Conservation (phyloP, 2,797 vertebrate genomes). For the Acanthopagrus latus region DNA sequence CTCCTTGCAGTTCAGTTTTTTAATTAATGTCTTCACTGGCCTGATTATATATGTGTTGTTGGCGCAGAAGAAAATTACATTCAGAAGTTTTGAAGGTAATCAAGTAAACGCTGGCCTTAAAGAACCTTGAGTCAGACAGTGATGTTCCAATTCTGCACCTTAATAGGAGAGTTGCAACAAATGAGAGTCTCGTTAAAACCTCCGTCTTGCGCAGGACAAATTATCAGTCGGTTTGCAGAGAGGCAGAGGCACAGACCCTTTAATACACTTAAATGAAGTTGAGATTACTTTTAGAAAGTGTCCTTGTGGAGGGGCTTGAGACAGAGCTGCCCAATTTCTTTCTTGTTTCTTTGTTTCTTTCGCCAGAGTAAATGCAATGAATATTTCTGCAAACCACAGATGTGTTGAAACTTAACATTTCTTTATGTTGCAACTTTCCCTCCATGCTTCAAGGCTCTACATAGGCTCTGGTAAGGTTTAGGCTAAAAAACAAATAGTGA, state of each 20-base stretch:
- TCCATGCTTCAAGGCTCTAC: too few relatives aligned
- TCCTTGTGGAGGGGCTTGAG: neutral
- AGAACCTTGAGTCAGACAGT: neutral
- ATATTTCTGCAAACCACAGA: too few relatives aligned
- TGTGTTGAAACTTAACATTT: too few relatives aligned
- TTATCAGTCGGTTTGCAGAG: conserved; percentile 9
- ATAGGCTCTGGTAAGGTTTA: too few relatives aligned
- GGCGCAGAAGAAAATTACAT: neutral
- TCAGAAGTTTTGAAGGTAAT: neutral
- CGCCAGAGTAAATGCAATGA: too few relatives aligned
- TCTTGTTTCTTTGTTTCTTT: too few relatives aligned
- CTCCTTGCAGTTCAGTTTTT: neutral
- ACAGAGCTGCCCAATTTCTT: neutral
- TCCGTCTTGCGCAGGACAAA: neutral
- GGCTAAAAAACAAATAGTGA: too few relatives aligned
- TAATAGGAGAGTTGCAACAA: neutral
- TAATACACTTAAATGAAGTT: conserved; percentile 3
- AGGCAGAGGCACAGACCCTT: neutral
- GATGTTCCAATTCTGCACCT: neutral
- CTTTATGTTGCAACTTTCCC: too few relatives aligned
- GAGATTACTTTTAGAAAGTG: conserved; percentile 7
- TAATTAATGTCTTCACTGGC: neutral
- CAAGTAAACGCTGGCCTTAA: neutral
- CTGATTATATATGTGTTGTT: neutral
- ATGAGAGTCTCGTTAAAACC: neutral